phyloP scores from a whole-genome alignment of 30 jellyfish, hydroid and myxozoan species.

The Nemopilema nomurai region DNA sequence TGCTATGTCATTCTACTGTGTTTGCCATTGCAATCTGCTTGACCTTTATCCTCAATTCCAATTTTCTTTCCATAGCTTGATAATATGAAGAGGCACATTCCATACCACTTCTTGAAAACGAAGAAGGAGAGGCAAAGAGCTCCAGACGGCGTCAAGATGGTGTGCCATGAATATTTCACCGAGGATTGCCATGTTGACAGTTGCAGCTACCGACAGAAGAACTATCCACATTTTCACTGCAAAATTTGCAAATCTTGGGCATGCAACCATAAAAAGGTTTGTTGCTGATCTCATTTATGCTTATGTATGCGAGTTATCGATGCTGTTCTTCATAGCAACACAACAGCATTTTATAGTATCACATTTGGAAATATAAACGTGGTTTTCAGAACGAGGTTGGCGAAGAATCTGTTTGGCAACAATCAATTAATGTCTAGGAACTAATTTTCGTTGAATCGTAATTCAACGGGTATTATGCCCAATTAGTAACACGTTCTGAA shows the following conservation, averaged over 20 bases:
- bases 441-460: too few species aligned
- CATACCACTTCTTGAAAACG: conserved; percentile 27
- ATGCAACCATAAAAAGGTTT: conserved; percentile 55
- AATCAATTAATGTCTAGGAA: too few species aligned
- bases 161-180: conserved; percentile 57
- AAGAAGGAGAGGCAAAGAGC: conserved; percentile 47
- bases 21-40: background rate
- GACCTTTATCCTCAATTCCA: background rate
- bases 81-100: conserved; percentile 58
- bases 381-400: too few species aligned
- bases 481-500: too few species aligned
- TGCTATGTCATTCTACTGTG: too few species aligned
- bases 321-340: too few species aligned
- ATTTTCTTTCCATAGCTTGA: conserved; percentile 38
- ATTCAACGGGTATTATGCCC: too few species aligned
- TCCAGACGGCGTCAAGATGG: conserved; percentile 50
- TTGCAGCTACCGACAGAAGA: conserved; percentile 29
- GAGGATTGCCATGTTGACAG: conserved; percentile 16
- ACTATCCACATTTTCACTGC: conserved; percentile 39
- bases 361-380: too few species aligned
- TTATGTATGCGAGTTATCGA: too few species aligned
- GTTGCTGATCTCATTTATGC: too few species aligned
- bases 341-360: too few species aligned
- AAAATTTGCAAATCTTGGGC: conserved; percentile 50
- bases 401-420: too few species aligned